Percentiles rank a stretch among this genome's conserved stretches.
phyloP scores from a whole-genome alignment of 1,140 invertebrate genomes.

The Helicoverpa zea region DNA sequence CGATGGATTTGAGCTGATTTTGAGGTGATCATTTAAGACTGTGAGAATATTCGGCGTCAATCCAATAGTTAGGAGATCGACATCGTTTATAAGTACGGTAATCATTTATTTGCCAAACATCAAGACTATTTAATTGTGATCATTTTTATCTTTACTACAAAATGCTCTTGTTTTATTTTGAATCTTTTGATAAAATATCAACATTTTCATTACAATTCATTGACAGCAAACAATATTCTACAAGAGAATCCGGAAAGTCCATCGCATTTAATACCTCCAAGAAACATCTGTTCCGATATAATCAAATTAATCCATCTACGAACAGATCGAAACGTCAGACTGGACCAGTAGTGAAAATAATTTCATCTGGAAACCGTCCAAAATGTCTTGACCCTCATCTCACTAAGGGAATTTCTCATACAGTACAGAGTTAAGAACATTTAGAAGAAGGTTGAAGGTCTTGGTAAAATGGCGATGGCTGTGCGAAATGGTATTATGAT shows the following conservation, averaged over 20 bases:
- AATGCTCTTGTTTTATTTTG: no score
- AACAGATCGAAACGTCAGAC: constrained; percentile 85
- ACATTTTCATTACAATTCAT: neutral
- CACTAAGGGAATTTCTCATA: constrained; percentile 19
- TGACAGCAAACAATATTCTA: neutral
- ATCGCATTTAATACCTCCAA: constrained; percentile 26
- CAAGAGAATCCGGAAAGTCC: neutral
- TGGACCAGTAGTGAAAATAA: constrained; percentile 81
- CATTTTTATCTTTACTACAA: no score
- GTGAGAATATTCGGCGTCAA: no score
- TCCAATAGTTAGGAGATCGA: no score
- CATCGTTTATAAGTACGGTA: no score
- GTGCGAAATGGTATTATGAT: constrained; percentile 79
- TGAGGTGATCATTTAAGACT: no score
- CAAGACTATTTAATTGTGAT: no score
- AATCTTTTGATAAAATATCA: no score
- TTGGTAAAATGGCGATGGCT: constrained; percentile 59
- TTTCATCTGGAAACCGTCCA: constrained; percentile 75
- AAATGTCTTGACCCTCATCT: constrained; percentile 57
- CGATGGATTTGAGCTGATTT: neutral
- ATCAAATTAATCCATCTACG: constrained; percentile 86
- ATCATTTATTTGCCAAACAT: no score
- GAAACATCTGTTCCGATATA: constrained; percentile 58
- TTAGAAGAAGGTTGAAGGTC: constrained; percentile 53
- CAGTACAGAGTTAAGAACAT: constrained; percentile 26